Base-by-base conservation (phyloP, 2,113 vertebrate species). In the Phyllopteryx taeniolatus region DNA sequence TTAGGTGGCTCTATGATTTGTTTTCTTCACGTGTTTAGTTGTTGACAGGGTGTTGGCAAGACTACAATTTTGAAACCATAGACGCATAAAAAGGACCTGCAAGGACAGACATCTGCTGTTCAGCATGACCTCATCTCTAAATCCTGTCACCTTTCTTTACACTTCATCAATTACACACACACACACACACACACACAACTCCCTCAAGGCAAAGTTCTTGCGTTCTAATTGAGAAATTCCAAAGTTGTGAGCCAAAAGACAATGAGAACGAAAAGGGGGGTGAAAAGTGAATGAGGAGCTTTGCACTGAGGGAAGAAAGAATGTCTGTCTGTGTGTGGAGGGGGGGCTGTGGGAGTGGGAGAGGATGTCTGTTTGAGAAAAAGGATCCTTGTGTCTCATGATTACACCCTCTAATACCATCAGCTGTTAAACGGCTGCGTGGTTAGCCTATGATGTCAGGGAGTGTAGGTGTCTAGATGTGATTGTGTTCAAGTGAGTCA, bases 331-430 rank as follows among this genome's bases (percentile, higher is more conserved):
- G 35, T 1, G 42, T 19, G 22, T 39, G 66, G 68, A 13, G 10
- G 44, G 49, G 67, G 44, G 22, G 69, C 64, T 27, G 75, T 74
- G 75, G 76, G 78, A 67, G 75, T 80, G 71, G 71, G 71, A 79
- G 68, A 83, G 80, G 74, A 83, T 73, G 76, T 74, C 72, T 71
- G 60, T 62, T 46, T 42, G 71, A 78, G 73, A 88, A 79, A 85
- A 74, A 75, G 76, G 79, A 76, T 81, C 80, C 86, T 83, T 85
- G 83, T 86, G 87, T 84, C 83, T 80, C 79, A 75, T 83, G 83
- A 90, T 88, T 83, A 85, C 68, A 19, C 68, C 83, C 77, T 77
- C 67, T 86, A 83, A 87, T 81, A 87, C 77, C 82, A 85, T 92
- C 91, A 90, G 89, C 86, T 88, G 84, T 85, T 72, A 60, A 85